phyloP scores from a whole-genome alignment of 2,797 vertebrate genomes.

The Lutjanus campechanus region DNA sequence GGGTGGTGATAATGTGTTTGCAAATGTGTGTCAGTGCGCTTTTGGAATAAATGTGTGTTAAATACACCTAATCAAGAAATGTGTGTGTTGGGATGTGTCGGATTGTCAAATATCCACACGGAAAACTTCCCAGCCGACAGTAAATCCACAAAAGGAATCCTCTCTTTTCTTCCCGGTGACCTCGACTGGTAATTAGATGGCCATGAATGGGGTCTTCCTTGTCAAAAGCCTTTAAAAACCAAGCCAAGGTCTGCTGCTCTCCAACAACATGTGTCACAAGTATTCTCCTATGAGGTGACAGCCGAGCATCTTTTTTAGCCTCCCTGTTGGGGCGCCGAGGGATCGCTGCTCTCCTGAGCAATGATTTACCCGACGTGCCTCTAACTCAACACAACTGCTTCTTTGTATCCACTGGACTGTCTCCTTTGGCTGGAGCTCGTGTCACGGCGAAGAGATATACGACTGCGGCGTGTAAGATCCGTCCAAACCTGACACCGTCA shows the following conservation, averaged over 20 bases:
- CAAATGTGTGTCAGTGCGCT: constrained; percentile 49
- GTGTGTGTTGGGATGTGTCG: constrained; percentile 19
- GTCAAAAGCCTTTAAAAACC: constrained; percentile 58
- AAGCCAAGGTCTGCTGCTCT: constrained; percentile 56
- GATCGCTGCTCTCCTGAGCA: constrained; percentile 41
- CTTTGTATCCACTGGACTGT: constrained; percentile 61
- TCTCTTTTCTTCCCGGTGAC: constrained; percentile 45
- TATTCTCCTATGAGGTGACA: constrained; percentile 55
- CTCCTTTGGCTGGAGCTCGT: constrained; percentile 33
- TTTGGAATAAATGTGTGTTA: constrained; percentile 44
- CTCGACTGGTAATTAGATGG: constrained; percentile 53
- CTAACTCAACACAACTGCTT: constrained; percentile 51
- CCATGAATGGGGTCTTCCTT: constrained; percentile 25
- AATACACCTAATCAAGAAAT: constrained; percentile 35
- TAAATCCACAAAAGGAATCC: constrained; percentile 70
- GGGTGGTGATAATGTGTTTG: constrained; percentile 64
- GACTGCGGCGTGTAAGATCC: constrained; percentile 11
- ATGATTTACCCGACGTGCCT: constrained; percentile 50
- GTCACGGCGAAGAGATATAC: constrained; percentile 43
- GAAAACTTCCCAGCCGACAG: constrained; percentile 56
- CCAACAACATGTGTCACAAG: constrained; percentile 71
- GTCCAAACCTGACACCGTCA: constrained; percentile 41
- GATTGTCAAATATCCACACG: constrained; percentile 69
- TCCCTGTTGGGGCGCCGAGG: constrained; percentile 25
- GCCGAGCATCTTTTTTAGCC: constrained; percentile 57